Evolutionary conservation across 2,113 vertebrate genomes (phyloP), one percentile per base, ranked within the genome.

Genomic region (Onychorhynchus coronatus): DNA sequence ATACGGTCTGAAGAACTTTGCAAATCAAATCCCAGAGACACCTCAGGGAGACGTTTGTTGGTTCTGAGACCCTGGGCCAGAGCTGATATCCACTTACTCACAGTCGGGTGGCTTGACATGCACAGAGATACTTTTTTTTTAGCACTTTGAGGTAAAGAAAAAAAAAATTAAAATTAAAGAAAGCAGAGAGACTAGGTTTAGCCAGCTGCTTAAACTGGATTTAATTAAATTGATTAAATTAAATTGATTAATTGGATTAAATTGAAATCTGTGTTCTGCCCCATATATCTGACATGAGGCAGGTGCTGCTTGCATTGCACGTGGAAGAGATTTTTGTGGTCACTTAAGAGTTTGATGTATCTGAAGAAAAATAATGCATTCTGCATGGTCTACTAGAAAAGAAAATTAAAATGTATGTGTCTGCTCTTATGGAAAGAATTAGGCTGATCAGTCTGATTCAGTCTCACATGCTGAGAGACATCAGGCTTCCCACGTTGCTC

Each of bases 391-490:
- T 91, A 4, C 63, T 91, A 53, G 63, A 78, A 86, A 76, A 59
- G 66, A 58, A 93, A 95, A 93, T 93, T 28, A 88, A 93, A 91
- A 95, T 83, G 22, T 59, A 63, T 93, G 82, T 74, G 83, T 84
- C 79, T 91, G 68, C n/a, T 93, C 63, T 74, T 62, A 77, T 1
- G 9, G 91, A 94, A 95, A 53, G 71, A 83, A 85, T 91, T 82
- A 82, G 37, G 30, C 62, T 93, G 74, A 80, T 88, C 12, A 2
- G 24, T 77, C 67, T 76, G 53, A 76, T 90, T 70, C 0, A 0
- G 53, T 66, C 62, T 88, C 55, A 62, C 39, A 28, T 50, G 76
- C 59, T 83, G 71, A 65, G 37, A 88, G 18, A 46, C 4, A 59
- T 49, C 71, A 73, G 14, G 1, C 67, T 88, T 91, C 55, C 39